Conservation (phyloP, 2,113 vertebrate species). For the Vanacampus margaritifer region DNA sequence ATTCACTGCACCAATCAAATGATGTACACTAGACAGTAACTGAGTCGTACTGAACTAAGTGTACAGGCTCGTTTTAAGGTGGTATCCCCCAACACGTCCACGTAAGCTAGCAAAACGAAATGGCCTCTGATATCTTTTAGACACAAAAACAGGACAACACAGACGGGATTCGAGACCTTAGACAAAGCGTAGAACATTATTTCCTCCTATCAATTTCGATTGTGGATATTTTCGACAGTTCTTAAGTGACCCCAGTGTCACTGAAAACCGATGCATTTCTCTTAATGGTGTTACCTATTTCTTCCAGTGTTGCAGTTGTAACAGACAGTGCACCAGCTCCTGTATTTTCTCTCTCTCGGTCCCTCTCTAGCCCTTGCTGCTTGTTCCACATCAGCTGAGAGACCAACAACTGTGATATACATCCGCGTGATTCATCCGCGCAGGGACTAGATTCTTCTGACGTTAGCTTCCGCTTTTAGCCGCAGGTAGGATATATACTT, state of each 20-base stretch:
- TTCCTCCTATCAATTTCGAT: constrained; percentile 35
- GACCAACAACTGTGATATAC: constrained; percentile 69
- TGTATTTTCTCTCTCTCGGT: constrained; percentile 60
- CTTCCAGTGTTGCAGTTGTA: constrained; percentile 77
- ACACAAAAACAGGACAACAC: constrained; percentile 70
- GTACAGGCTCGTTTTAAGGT: constrained; percentile 27
- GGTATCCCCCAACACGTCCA: constrained; percentile 44
- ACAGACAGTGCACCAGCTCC: constrained; percentile 74
- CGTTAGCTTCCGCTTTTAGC: neutral
- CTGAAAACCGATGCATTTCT: constrained; percentile 40
- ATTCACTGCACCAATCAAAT: neutral
- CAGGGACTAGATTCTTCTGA: constrained; percentile 58
- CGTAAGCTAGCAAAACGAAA: constrained; percentile 64
- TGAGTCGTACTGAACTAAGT: neutral
- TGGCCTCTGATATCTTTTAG: constrained; percentile 69
- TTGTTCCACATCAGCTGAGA: constrained; percentile 72
- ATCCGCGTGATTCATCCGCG: constrained; percentile 70
- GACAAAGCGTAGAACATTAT: constrained; percentile 36
- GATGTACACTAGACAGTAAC: neutral
- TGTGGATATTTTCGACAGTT: constrained; percentile 28
- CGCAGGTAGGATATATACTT: neutral
- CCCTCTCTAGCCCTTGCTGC: constrained; percentile 26
- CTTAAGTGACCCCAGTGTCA: constrained; percentile 43
- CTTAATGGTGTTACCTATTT: constrained; percentile 76
- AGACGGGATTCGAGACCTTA: constrained; percentile 69